Evolutionary conservation across 2,797 vertebrate genomes (phyloP).

Genomic region (Ceryle rudis): DNA sequence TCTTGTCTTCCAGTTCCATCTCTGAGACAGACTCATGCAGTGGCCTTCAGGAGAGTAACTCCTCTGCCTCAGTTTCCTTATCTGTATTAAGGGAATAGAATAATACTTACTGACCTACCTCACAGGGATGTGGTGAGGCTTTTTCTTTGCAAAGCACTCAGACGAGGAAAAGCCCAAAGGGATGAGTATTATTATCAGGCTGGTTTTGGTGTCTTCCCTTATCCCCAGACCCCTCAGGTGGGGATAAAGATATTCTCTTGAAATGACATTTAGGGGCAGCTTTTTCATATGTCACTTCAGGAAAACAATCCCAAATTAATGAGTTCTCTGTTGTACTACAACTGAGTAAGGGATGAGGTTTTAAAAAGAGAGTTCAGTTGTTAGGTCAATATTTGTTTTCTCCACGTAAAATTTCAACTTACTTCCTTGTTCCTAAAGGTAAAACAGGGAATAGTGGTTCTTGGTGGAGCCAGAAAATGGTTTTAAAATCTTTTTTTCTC

Average conservation of each 20-base stretch:
- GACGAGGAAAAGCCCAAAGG: conserved; percentile 3
- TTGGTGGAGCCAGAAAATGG: background rate
- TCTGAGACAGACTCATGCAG: background rate
- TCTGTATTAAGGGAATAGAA: conserved; percentile 17
- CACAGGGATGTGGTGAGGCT: conserved; percentile 45
- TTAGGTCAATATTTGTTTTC: conserved; percentile 2
- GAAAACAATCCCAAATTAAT: background rate
- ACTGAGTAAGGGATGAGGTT: background rate
- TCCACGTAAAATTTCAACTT: background rate
- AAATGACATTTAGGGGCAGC: background rate
- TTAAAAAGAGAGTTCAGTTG: background rate
- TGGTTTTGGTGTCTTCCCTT: background rate
- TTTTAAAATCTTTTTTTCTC: background rate
- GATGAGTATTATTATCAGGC: background rate
- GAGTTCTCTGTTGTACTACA: background rate
- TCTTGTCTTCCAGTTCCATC: background rate
- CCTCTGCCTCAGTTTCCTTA: conserved; percentile 16
- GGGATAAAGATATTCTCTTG: background rate
- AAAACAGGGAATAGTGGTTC: background rate
- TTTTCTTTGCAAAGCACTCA: conserved; percentile 4
- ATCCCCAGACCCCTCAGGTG: background rate
- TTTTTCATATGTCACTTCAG: background rate
- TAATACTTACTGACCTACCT: conserved; percentile 61
- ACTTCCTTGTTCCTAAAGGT: background rate
- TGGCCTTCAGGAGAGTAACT: background rate